Base-by-base conservation (phyloP, 2,888 invertebrate species). In the Andrena marginata region DNA sequence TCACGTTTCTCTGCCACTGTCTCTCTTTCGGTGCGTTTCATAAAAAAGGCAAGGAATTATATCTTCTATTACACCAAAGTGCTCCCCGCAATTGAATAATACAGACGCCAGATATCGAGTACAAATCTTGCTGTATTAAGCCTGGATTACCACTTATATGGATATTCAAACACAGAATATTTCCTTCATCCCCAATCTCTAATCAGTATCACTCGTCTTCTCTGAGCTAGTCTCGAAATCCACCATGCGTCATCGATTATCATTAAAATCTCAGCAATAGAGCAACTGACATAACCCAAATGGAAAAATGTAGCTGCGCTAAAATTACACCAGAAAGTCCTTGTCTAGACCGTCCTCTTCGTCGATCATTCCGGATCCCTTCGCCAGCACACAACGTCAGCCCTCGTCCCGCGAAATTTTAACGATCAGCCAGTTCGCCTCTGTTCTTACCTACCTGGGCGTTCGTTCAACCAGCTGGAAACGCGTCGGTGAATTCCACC, bases 381-480 rank as follows among this genome's bases (percentile, higher is more conserved):
- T n/a, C 68, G 23, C 48, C 51, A 7, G 23, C 31, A 5, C 29
- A 6, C 13, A 59, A 59, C 64, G 26, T 16, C 68, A 23, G 5
- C 48, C 33, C 42, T 33, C 31, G 26, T 26, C 60, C 65, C 31
- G 86, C 91, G 87, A 91, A 91, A 91, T 91, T 92, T 92, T 89
- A 92, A 92, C 89, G 91, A 92, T 91, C 91, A 84, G 75, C 88
- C 82, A 85, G 83, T 62, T 68, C 56, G 23, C 49, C 6, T 59
- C 51, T 75, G 69, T 88, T 89, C 87, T 87, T 85, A 84, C 91
- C 90, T 90, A 92, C 92, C 91, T 92, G 91, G 85, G 81, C 48
- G 48, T 86, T 86, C 88, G 90, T 86, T 90, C 89, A 90, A 90
- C 88, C 87, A 89, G 89, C 87, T 89, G 89, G 82, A 89, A 90